Base-by-base conservation (phyloP, 2,797 vertebrate species). In the Acestrorhynchus altus region DNA sequence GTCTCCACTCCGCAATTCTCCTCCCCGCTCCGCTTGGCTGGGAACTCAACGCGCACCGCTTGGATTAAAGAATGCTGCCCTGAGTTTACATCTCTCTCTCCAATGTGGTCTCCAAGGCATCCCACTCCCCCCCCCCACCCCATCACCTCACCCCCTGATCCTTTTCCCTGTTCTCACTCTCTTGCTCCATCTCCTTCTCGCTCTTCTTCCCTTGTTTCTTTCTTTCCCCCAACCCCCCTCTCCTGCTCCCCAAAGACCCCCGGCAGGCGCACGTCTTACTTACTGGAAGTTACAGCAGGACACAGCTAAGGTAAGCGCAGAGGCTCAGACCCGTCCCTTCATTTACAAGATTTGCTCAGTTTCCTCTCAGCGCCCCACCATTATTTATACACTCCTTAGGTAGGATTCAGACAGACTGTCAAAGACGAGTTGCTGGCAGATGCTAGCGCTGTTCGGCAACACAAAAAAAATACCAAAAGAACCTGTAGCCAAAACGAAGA, bases 291-390 rank as follows among this genome's bases (percentile, higher is more conserved):
- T 70, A 76, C 74, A 54, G 63, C 75, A 68, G 75, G 74, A 77
- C 77, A 51, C 67, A 75, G 70, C 47, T 67, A 78, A 83, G 85
- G 86, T 87, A 85, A 87, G 86, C 80, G 60, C 65, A 64, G 56
- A 59, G 40, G 56, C 64, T 44, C 77, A 40, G 72, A 42, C 73
- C 51, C 15, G 22, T 67, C 63, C 54, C 49, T 22, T 16, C 78
- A 72, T 83, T 83, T 84, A 78, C 59, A 49, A 69, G 83, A 80
- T 84, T 66, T 75, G 74, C 77, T 83, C 76, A 68, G 61, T 61
- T 85, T 83, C 77, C 76, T 68, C 44, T 64, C 2, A 18, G 12
- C 79, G 54, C 70, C 81, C 78, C 64, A 46, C 54, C 70, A 76
- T 66, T 81, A 83, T 85, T 81, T 80, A 80, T 81, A 68, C 68